Conservation (phyloP, 2,797 vertebrate species). For the Gymnocypris eckloni region DNA sequence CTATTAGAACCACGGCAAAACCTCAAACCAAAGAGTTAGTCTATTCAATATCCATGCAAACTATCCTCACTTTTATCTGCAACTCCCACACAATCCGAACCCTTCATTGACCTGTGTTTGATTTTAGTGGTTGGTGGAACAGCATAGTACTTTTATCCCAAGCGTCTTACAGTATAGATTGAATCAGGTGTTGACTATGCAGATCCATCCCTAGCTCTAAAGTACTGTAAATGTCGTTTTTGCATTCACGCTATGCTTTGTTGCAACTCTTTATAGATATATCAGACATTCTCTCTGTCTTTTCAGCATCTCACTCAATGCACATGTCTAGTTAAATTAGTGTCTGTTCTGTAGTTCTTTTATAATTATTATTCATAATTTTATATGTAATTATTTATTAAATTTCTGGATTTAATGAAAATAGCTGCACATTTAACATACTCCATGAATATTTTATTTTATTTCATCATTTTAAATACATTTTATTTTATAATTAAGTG, state of each 20-base stretch:
- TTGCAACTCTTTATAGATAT: neutral
- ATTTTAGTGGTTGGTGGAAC: slow-evolving; percentile 37
- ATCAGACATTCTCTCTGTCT: neutral
- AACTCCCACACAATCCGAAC: slow-evolving; percentile 58
- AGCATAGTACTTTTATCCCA: neutral
- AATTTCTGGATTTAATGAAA: neutral
- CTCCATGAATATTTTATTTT: neutral
- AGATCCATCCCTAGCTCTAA: neutral
- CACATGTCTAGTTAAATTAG: neutral
- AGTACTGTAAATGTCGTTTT: neutral
- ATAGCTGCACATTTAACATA: neutral
- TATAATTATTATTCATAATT: neutral
- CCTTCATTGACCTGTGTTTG: slow-evolving; percentile 49
- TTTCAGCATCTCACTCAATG: neutral
- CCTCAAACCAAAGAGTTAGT: slow-evolving; percentile 26
- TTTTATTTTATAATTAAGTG: neutral
- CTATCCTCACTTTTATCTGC: slow-evolving; percentile 37
- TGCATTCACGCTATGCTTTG: neutral
- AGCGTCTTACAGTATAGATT: neutral
- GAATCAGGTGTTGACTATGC: neutral
- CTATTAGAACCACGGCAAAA: slow-evolving; percentile 25
- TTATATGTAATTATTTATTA: neutral
- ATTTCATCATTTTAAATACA: neutral
- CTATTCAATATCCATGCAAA: slow-evolving; percentile 57
- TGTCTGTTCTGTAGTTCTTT: neutral